Percentiles rank a stretch among this genome's conserved stretches.
phyloP scores from a whole-genome alignment of 2,797 vertebrate genomes.

The Sphenopsis melanotis region DNA sequence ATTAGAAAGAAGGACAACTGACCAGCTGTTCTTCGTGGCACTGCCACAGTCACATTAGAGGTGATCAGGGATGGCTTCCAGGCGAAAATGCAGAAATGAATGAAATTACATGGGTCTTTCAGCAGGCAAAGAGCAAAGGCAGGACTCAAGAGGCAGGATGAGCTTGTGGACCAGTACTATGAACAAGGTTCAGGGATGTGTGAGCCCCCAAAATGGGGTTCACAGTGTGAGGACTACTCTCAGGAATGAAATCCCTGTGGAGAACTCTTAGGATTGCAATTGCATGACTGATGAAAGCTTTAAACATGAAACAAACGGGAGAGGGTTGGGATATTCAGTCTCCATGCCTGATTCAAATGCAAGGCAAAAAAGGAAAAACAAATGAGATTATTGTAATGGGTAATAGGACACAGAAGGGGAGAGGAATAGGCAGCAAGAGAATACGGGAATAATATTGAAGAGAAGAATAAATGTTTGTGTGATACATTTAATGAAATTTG shows the following conservation, averaged over 20 bases:
- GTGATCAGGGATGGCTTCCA: background rate
- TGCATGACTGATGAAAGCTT: background rate
- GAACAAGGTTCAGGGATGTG: background rate
- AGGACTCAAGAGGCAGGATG: background rate
- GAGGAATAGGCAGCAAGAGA: conserved; percentile 51
- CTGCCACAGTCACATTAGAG: background rate
- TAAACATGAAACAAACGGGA: background rate
- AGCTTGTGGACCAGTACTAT: background rate
- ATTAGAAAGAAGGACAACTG: background rate
- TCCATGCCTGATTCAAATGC: background rate
- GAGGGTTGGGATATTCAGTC: background rate
- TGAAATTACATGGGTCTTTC: background rate
- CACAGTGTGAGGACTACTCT: background rate
- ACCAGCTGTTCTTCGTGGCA: background rate
- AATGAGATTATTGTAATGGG: conserved; percentile 34
- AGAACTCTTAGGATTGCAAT: background rate
- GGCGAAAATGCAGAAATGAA: background rate
- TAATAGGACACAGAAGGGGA: conserved; percentile 40
- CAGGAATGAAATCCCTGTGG: background rate
- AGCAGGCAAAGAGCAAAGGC: background rate
- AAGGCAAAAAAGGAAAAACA: conserved; percentile 12
- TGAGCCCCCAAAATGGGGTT: background rate
- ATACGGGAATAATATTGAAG: conserved; percentile 35
- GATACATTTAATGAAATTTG: conserved; percentile 53
- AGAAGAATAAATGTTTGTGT: conserved; percentile 37